Evolutionary conservation across 2,888 invertebrate genomes (phyloP), one percentile per base, ranked within the genome.

Genomic region (Stenotaenia linearis): DNA sequence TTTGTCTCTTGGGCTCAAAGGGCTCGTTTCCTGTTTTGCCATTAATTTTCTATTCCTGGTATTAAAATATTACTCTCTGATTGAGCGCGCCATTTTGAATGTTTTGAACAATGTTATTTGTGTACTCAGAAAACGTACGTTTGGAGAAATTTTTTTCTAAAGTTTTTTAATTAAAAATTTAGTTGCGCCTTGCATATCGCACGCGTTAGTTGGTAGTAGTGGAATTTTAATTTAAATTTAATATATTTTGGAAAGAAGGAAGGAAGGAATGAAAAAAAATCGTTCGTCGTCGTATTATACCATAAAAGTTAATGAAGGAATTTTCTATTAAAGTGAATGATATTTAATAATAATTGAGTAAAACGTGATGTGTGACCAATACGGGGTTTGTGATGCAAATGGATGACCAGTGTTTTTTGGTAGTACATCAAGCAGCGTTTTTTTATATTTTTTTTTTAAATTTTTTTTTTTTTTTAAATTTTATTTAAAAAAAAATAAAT

Each of bases 1-100:
- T 77, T 45, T 77, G 77, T 77, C 77, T 77, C 77, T 77, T 21
- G 77, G 77, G 77, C 77, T 77, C 77, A 77, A 45, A 45, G 77
- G 77, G 77, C 50, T 69, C 69, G 12, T 69, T 69, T 69, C 69
- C 69, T 69, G 69, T 25, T 69, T 69, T 69, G 69, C 69, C 69
- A 69, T 69, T 25, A 69, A 69, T 69, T 69, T 69, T 4, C 28
- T 69, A 28, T 2, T n/a, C n/a, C n/a, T 50, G n/a, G 28, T 69
- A 69, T 45, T 45, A 45, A 25, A 69, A 69, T 69, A 15, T 69
- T 69, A 69, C 69, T 69, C 69, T 69, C 28, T 28, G 28, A 69
- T 12, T 23, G 15, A 69, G 69, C 69, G 69, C 69, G 69, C 25
- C 21, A 50, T 50, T 50, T 50, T 50, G n/a, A 18, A 50, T n/a